Conservation (phyloP, 2,888 invertebrate genomes). For the Plebejus melissa region DNA sequence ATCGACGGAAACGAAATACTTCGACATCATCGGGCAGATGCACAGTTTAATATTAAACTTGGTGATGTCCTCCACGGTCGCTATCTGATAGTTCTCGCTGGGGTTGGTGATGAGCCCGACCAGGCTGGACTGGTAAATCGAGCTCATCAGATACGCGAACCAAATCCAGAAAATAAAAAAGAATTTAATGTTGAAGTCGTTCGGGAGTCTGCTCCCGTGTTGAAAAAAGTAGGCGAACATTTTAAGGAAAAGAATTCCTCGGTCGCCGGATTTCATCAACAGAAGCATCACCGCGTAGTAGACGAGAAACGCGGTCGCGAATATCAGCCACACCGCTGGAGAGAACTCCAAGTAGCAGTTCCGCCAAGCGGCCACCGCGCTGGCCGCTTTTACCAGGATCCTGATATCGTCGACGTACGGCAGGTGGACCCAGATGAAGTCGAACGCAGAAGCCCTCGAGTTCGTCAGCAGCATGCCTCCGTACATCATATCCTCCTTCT, state of each 20-base stretch:
- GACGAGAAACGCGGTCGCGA: conserved; percentile 40
- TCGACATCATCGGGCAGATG: conserved; percentile 43
- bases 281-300: conserved; percentile 42
- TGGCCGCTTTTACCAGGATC: conserved; percentile 47
- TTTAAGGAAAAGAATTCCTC: conserved; percentile 40
- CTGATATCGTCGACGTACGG: conserved; percentile 47
- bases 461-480: conserved; percentile 42
- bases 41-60: conserved; percentile 48
- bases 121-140: conserved; percentile 48
- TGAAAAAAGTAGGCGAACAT: conserved; percentile 45
- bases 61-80: conserved; percentile 40
- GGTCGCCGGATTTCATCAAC: conserved; percentile 41
- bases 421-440: conserved; percentile 45
- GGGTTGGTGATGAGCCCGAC: conserved; percentile 48
- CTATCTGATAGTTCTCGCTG: conserved; percentile 46
- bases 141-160: conserved; percentile 49
- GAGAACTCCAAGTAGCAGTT: conserved; percentile 48
- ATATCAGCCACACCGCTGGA: conserved; percentile 44
- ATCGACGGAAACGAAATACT: conserved; percentile 29
- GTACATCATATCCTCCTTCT: conserved; percentile 38
- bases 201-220: conserved; percentile 40
- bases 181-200: conserved; percentile 37
- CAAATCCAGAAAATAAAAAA: conserved; percentile 49
- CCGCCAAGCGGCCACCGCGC: conserved; percentile 43
- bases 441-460: conserved; percentile 43